These are phyloP conservation scores for Cromileptes altivelis DNA, from an alignment of 2,113 vertebrate species.

Conservation along the genomic window DNA sequence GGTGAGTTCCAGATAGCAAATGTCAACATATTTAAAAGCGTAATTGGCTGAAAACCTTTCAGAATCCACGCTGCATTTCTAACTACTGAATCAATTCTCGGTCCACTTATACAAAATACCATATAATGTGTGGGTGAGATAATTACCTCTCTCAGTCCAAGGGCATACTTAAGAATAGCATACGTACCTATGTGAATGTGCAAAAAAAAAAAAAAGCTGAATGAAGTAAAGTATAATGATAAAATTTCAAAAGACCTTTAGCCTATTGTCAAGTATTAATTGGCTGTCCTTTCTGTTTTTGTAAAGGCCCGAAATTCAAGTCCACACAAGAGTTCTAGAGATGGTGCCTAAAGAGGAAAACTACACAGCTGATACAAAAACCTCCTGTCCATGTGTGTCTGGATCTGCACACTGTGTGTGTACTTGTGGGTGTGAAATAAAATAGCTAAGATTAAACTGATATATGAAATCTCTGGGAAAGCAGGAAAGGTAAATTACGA, in stretches of 20 bases:
- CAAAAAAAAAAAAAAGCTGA: neutral
- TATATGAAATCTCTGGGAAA: slow-evolving; percentile 52
- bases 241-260: slow-evolving; percentile 23
- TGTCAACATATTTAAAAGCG: slow-evolving; percentile 44
- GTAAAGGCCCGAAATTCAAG: slow-evolving; percentile 4
- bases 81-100: slow-evolving; percentile 27
- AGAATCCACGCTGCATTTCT: neutral
- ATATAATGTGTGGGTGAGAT: slow-evolving; percentile 45
- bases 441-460: slow-evolving; percentile 55
- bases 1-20: slow-evolving; percentile 52
- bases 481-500: slow-evolving; percentile 49
- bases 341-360: slow-evolving; percentile 10
- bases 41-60: slow-evolving; percentile 54
- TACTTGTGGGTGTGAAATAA: slow-evolving; percentile 17
- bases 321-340: neutral
- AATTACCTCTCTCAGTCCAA: slow-evolving; percentile 16
- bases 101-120: slow-evolving; percentile 40
- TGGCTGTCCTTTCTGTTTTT: slow-evolving; percentile 20
- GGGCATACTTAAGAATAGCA: slow-evolving; percentile 22
- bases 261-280: neutral
- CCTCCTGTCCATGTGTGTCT: neutral
- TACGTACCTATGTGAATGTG: slow-evolving; percentile 4
- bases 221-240: slow-evolving; percentile 27
- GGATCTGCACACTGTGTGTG: neutral
- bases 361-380: slow-evolving; percentile 3